Evolutionary conservation across 2,888 invertebrate species (phyloP).

Genomic region (Meliscaeva auricollis): DNA sequence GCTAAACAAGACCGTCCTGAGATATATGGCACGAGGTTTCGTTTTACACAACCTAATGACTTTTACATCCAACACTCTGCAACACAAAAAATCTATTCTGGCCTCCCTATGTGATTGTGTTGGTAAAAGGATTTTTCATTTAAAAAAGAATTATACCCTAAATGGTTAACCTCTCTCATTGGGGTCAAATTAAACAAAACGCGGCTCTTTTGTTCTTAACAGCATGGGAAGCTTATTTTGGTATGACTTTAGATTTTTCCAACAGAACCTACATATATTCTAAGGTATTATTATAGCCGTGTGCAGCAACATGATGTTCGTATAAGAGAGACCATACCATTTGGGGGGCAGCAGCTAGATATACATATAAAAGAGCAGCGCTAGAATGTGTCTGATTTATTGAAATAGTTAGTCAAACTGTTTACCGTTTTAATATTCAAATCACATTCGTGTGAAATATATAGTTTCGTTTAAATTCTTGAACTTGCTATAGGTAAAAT

Average conservation of each 20-base stretch:
- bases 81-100: not conserved
- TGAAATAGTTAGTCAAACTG: constrained; percentile 63
- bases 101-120: not conserved
- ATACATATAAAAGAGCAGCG: not conserved
- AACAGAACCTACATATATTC: not conserved
- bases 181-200: constrained; percentile 49
- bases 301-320: constrained; percentile 5
- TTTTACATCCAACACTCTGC: not conserved
- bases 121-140: constrained; percentile 35
- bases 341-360: not conserved
- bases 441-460: constrained; percentile 74
- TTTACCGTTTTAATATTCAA: constrained; percentile 75
- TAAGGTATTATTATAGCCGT: too few species aligned
- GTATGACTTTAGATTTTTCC: not conserved
- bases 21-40: constrained; percentile 67
- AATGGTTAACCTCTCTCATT: constrained; percentile 49
- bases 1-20: constrained; percentile 47
- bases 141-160: constrained; percentile 48
- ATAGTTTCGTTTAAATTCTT: constrained; percentile 50
- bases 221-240: constrained; percentile 15
- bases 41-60: constrained; percentile 46
- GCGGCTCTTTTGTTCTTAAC: constrained; percentile 57
- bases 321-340: constrained; percentile 1
- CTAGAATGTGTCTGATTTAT: constrained; percentile 55
- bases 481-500: constrained; percentile 26